phyloP scores from a whole-genome alignment of 2,113 vertebrate genomes.

The Jacana jacana region DNA sequence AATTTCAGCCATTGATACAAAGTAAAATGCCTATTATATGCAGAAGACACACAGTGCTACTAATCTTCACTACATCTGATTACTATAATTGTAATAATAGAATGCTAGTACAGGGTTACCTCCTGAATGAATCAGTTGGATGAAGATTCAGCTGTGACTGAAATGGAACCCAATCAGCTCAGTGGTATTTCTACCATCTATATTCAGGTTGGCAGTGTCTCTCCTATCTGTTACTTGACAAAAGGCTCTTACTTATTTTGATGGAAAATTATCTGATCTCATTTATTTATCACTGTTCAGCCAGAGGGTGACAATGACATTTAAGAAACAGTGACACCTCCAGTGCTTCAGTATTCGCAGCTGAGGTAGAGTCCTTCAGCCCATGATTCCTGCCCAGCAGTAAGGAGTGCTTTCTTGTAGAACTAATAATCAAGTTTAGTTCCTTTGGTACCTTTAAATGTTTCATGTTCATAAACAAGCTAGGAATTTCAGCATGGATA shows the following conservation, averaged over 20 bases:
- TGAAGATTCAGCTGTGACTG: not conserved
- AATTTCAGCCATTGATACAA: not conserved
- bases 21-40: not conserved
- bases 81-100: not conserved
- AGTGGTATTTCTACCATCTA: not conserved
- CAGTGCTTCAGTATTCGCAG: not conserved
- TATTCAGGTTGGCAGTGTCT: not conserved
- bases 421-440: not conserved
- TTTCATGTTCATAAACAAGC: not conserved
- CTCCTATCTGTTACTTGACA: not conserved
- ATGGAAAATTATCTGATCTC: not conserved
- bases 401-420: not conserved
- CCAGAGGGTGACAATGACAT: not conserved
- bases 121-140: not conserved
- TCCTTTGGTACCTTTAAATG: not conserved
- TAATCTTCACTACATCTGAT: not conserved
- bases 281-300: not conserved
- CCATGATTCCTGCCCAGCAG: not conserved
- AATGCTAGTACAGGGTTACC: not conserved
- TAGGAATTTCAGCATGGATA: not conserved
- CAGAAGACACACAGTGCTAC: not conserved
- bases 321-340: not conserved
- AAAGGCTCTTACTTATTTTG: not conserved
- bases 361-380: not conserved
- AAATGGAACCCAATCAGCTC: not conserved